Evolutionary conservation across 2,113 vertebrate genomes (phyloP).

Genomic region (Brienomyrus brachyistius): DNA sequence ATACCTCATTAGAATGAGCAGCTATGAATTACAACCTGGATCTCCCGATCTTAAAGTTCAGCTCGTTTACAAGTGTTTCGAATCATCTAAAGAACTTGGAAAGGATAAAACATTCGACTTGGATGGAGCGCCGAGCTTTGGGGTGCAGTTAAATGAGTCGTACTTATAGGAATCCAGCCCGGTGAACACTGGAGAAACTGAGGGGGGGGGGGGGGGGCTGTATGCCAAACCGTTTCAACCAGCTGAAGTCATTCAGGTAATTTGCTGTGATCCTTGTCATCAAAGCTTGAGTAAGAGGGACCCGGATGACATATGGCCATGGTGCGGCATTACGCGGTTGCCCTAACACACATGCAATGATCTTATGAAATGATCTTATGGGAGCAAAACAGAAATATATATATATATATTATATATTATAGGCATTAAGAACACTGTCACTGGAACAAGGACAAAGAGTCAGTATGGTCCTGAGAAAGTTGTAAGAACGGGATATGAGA

Average conservation of each 20-base stretch:
- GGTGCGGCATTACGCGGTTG: neutral
- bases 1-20: neutral
- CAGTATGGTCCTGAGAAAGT: neutral
- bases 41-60: neutral
- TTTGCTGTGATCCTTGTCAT: neutral
- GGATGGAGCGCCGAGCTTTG: neutral
- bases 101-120: neutral
- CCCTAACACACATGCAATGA: neutral
- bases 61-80: neutral
- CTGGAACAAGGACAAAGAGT: neutral
- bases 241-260: neutral
- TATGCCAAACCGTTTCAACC: neutral
- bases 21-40: neutral
- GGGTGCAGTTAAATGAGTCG: constrained; percentile 3
- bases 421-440: neutral
- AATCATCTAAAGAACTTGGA: neutral
- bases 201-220: neutral
- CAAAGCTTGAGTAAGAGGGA: neutral
- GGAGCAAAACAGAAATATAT: neutral
- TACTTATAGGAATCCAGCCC: neutral
- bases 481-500: neutral
- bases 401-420: too few species aligned
- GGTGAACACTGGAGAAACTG: neutral
- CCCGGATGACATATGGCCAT: neutral
- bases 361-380: neutral